Percentiles rank a stretch among this genome's conserved stretches.
phyloP scores from a whole-genome alignment of 2,113 vertebrate genomes.

The Neomonachus schauinslandi region DNA sequence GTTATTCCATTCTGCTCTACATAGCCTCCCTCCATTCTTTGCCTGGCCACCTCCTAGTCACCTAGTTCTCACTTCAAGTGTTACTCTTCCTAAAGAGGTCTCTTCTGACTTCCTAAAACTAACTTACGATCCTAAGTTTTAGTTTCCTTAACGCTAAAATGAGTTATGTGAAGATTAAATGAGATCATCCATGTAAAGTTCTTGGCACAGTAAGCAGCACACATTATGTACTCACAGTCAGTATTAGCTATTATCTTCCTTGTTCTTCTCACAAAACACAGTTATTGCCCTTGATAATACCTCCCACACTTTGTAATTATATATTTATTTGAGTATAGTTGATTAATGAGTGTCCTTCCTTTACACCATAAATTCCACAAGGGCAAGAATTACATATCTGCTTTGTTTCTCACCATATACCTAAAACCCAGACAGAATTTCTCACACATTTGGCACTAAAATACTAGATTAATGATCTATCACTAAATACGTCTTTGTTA shows the following conservation, averaged over 20 bases:
- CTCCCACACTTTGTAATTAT: slow-evolving; percentile 13
- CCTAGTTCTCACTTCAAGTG: slow-evolving; percentile 27
- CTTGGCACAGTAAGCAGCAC: not conserved
- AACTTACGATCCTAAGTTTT: slow-evolving; percentile 16
- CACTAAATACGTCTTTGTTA: slow-evolving; percentile 35
- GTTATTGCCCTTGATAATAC: slow-evolving; percentile 55
- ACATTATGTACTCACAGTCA: not conserved
- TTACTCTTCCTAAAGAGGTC: slow-evolving; percentile 22
- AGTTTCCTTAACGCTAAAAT: slow-evolving; percentile 40
- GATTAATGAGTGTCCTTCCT: not conserved
- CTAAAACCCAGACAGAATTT: slow-evolving; percentile 39
- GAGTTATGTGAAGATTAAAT: slow-evolving; percentile 48
- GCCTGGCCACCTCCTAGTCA: slow-evolving; percentile 24
- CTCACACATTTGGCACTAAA: not conserved
- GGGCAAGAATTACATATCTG: not conserved
- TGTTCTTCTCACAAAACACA: not conserved
- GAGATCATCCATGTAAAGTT: not conserved
- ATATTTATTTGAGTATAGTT: slow-evolving; percentile 35
- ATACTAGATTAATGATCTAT: slow-evolving; percentile 34
- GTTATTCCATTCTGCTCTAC: not conserved
- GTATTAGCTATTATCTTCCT: not conserved
- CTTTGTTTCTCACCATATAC: slow-evolving; percentile 5
- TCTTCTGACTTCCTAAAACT: slow-evolving; percentile 26
- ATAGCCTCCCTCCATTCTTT: slow-evolving; percentile 16
- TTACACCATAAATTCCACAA: slow-evolving; percentile 30